phyloP scores from a whole-genome alignment of 2,113 vertebrate genomes.

The Holacanthus passer region DNA sequence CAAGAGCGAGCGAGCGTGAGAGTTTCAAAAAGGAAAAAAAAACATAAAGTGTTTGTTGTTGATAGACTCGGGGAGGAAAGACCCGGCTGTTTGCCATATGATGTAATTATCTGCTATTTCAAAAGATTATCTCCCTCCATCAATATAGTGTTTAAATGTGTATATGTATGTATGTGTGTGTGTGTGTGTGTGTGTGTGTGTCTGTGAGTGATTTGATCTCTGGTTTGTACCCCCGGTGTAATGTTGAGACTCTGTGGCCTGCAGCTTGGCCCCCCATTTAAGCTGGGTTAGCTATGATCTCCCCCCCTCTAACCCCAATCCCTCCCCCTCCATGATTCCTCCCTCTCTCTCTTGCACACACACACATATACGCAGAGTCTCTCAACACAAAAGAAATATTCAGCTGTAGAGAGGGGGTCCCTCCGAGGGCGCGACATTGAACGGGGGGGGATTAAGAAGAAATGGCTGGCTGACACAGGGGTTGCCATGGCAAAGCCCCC shows the following conservation, averaged over 20 bases:
- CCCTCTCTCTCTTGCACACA: constrained; percentile 9
- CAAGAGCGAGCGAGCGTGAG: constrained; percentile 51
- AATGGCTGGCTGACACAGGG: constrained; percentile 81
- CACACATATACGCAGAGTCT: constrained; percentile 36
- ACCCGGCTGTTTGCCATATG: constrained; percentile 76
- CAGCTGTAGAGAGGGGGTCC: constrained; percentile 82
- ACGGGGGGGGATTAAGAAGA: constrained; percentile 83
- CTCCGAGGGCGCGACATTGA: constrained; percentile 80
- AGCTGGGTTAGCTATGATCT: constrained; percentile 82
- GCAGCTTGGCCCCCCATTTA: constrained; percentile 81
- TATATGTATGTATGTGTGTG: constrained; percentile 35
- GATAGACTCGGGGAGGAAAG: constrained; percentile 40
- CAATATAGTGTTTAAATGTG: constrained; percentile 58
- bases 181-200: constrained; percentile 28
- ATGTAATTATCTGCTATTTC: constrained; percentile 78
- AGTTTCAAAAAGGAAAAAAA: constrained; percentile 54
- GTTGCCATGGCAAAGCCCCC: constrained; percentile 84
- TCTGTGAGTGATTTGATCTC: constrained; percentile 53
- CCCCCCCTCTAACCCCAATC: constrained; percentile 61
- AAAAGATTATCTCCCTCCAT: constrained; percentile 76
- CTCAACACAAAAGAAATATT: constrained; percentile 84
- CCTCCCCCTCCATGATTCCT: constrained; percentile 38
- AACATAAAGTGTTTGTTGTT: constrained; percentile 44
- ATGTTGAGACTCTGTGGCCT: constrained; percentile 81
- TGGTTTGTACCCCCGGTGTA: constrained; percentile 71